These are phyloP conservation scores for Cryptotis parvus DNA, from an alignment of 2,113 vertebrate genomes.

Conservation along the genomic window DNA sequence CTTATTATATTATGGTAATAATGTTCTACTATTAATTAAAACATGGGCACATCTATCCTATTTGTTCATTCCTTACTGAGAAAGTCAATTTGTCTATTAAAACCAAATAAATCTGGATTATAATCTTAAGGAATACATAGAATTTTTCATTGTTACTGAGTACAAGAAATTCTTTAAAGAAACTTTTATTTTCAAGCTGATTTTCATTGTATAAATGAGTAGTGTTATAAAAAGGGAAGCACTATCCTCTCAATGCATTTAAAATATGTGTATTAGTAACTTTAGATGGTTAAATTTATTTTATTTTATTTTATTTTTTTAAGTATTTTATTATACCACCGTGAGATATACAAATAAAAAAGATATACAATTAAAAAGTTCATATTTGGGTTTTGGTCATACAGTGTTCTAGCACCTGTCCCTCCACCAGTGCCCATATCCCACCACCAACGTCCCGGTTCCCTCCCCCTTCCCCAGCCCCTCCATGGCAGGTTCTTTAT, in stretches of 20 bases:
- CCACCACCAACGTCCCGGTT: too few relatives aligned
- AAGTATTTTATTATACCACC: too few relatives aligned
- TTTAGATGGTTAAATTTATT: not conserved
- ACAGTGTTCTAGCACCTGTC: too few relatives aligned
- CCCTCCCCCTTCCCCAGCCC: too few relatives aligned
- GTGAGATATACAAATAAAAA: too few relatives aligned
- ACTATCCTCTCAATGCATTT: not conserved
- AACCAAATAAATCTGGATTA: constrained; percentile 1
- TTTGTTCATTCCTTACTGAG: not conserved
- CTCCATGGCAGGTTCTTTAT: too few relatives aligned
- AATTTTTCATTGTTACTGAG: not conserved
- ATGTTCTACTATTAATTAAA: not conserved
- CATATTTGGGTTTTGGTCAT: too few relatives aligned
- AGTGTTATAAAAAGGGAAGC: not conserved
- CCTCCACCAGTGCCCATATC: too few relatives aligned
- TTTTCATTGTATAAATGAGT: not conserved
- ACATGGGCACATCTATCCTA: not conserved
- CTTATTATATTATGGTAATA: not conserved
- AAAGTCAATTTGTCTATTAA: not conserved
- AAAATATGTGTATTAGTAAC: not conserved
- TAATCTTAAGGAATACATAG: not conserved
- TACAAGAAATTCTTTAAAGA: constrained; percentile 12
- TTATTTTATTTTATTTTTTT: too few relatives aligned
- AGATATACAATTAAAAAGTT: too few relatives aligned
- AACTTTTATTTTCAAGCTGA: constrained; percentile 16